Percentiles rank a stretch among this genome's conserved stretches.
Evolutionary conservation across 1,140 invertebrate species (phyloP).

Genomic region (Sycophila sp.): DNA sequence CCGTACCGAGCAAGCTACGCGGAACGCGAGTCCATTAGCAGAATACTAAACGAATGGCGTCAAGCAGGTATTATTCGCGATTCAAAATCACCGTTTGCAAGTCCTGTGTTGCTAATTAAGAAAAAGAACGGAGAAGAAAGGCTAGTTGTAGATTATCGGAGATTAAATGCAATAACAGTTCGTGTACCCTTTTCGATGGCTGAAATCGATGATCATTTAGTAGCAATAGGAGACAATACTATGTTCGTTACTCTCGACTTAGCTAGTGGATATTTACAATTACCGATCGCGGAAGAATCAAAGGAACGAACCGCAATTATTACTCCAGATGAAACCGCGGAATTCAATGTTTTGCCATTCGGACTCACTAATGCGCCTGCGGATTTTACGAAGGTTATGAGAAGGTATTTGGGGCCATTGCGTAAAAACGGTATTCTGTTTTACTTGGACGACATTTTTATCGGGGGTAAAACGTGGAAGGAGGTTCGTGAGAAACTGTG

Average conservation of each 20-base stretch:
- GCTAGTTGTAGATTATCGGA: conserved; percentile 27
- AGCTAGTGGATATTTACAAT: conserved; percentile 36
- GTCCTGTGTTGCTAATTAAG: conserved; percentile 6
- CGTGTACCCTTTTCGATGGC: conserved; percentile 33
- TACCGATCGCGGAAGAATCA: conserved; percentile 27
- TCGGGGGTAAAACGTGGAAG: conserved; percentile 16
- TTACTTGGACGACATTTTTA: conserved; percentile 39
- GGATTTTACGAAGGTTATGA: conserved; percentile 36
- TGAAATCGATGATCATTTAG: conserved; percentile 33
- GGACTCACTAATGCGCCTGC: conserved; percentile 37
- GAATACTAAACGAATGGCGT: conserved; percentile 31
- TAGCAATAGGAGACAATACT: not conserved
- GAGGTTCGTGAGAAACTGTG: conserved; percentile 17
- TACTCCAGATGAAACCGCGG: conserved; percentile 35
- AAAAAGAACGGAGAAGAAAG: conserved; percentile 23
- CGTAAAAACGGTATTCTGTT: conserved; percentile 26
- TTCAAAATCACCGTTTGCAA: conserved; percentile 13
- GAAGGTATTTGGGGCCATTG: conserved; percentile 19
- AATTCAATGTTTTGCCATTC: conserved; percentile 30
- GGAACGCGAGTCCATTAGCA: conserved; percentile 31
- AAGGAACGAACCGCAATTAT: conserved; percentile 38
- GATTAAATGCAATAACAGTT: conserved; percentile 26
- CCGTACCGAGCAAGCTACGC: conserved; percentile 21
- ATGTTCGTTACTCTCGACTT: conserved; percentile 35
- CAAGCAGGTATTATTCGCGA: conserved; percentile 20